phyloP scores from a whole-genome alignment of 1,140 invertebrate genomes.

The Drosophila orosa region DNA sequence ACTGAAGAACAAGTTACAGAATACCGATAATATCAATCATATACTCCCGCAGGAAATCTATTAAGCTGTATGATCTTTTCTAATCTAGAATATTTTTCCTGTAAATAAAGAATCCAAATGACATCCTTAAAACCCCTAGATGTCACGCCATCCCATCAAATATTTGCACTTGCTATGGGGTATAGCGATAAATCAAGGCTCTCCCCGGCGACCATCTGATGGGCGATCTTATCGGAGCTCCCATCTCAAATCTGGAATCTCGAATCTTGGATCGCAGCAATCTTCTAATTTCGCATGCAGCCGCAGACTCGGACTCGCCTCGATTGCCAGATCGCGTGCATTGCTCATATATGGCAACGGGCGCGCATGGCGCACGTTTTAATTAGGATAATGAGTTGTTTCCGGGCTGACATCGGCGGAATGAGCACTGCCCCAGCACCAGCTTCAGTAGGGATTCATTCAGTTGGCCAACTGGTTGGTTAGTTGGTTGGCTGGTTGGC shows the following conservation, averaged over 20 bases:
- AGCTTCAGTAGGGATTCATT: conserved; percentile 39
- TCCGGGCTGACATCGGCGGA: conserved; percentile 64
- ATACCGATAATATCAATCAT: background rate
- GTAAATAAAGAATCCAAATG: background rate
- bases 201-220: conserved; percentile 31
- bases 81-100: background rate
- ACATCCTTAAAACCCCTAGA: background rate
- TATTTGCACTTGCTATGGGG: conserved; percentile 15
- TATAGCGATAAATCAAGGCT: conserved; percentile 37
- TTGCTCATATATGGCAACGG: conserved; percentile 76
- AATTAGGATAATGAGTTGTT: conserved; percentile 84
- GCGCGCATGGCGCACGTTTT: conserved; percentile 83
- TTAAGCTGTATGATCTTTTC: background rate
- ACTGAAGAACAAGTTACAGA: no score
- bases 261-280: conserved; percentile 19
- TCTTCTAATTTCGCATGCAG: conserved; percentile 81
- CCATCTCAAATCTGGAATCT: conserved; percentile 46
- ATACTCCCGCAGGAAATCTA: background rate
- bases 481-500: background rate
- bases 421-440: conserved; percentile 8
- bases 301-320: conserved; percentile 53
- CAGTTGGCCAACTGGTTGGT: conserved; percentile 30
- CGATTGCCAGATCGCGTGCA: conserved; percentile 82
- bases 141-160: conserved; percentile 8
- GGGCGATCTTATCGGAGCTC: conserved; percentile 31